Base-by-base conservation (phyloP, 2,113 vertebrate species). In the Chloroceryle aenea region DNA sequence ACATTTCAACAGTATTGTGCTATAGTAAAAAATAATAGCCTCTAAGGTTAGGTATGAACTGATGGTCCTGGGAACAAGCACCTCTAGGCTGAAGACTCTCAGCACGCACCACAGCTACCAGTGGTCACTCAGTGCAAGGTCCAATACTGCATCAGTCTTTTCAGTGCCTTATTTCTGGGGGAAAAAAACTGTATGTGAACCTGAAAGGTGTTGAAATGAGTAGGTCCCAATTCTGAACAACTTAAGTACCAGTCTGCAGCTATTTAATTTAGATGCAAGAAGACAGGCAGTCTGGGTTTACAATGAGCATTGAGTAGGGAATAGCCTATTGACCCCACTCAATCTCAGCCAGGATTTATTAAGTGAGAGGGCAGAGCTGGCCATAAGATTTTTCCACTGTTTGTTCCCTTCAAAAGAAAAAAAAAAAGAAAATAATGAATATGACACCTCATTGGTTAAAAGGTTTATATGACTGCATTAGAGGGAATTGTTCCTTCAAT, bases 131-230 rank as follows among this genome's bases (percentile, higher is more conserved):
- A 27, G 38, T n/a, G 61, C 25, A 53, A 58, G 22, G 47, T 23
- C 42, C 22, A 45, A 17, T 1, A 13, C 6, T 64, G 53, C 43
- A 34, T 0, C 45, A 30, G 25, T 8, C 38, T 27, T 38, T 38
- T 7, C 27, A 53, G 12, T 14, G n/a, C 23, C 5, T 64, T 61
- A 5, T 3, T 77, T 12, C 5, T 1, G 2, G 6, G 23, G 5
- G 7, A 30, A 1, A 55, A 21, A 25, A 20, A 58, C 68, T 45
- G 5, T 3, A 7, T 14, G 6, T 19, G 42, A 89, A 47, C 9
- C 14, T 81, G 42, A 42, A 74, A 85, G 36, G 12, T 53, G 14
- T 4, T 66, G 32, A 58, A 91, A 58, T 19, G 21, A 64, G 32
- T 21, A 73, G 45, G 27, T 62, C 5, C 16, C 55, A 32, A 10